These are phyloP conservation scores for Amphiprion clarkii DNA, from an alignment of 2,797 vertebrate genomes.

Conservation along the genomic window DNA sequence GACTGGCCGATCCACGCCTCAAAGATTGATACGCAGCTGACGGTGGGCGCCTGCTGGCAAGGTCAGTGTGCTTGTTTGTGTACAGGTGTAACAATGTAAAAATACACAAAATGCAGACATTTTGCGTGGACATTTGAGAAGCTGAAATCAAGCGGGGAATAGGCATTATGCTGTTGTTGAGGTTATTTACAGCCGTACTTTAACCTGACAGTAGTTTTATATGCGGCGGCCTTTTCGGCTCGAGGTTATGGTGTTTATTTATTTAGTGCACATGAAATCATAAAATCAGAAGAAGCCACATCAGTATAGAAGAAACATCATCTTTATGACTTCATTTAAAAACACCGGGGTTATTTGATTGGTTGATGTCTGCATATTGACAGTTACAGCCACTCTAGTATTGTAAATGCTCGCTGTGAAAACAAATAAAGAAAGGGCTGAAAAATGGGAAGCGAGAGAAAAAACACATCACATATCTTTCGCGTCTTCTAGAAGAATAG, in stretches of 20 bases:
- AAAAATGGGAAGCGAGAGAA: neutral
- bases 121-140: neutral
- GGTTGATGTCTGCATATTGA: constrained; percentile 11
- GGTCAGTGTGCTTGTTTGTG: constrained; percentile 81
- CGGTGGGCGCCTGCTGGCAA: constrained; percentile 99
- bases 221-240: constrained; percentile 24
- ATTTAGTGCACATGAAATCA: constrained; percentile 35
- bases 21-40: constrained; percentile 96
- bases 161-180: constrained; percentile 12
- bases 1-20: constrained; percentile 98
- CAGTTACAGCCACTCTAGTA: neutral
- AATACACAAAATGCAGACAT: neutral
- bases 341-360: constrained; percentile 1
- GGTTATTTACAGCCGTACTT: constrained; percentile 34
- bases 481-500: neutral
- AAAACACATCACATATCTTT: neutral
- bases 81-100: neutral
- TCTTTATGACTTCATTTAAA: constrained; percentile 20
- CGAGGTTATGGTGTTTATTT: constrained; percentile 19
- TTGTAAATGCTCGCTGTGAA: constrained; percentile 16
- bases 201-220: constrained; percentile 43
- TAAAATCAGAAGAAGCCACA: neutral
- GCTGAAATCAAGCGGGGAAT: constrained; percentile 14
- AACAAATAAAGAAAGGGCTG: neutral
- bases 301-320: constrained; percentile 15